phyloP scores from a whole-genome alignment of 2,888 invertebrate genomes.

The Parasteatoda lunata region DNA sequence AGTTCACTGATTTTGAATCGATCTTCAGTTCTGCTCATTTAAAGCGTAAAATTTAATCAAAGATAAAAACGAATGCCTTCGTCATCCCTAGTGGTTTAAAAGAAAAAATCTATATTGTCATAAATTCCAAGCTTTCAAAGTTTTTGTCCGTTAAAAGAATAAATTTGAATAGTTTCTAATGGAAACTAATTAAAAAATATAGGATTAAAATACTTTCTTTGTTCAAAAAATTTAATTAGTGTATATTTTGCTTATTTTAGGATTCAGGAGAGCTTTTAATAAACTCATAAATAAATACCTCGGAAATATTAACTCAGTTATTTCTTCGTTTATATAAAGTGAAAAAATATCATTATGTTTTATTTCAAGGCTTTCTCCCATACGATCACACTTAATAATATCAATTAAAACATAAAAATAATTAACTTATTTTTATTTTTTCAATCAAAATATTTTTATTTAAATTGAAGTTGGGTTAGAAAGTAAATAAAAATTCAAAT shows the following conservation, averaged over 20 bases:
- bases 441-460: no score
- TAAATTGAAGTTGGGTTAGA: no score
- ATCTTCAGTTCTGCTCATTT: slow-evolving; percentile 31
- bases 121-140: slow-evolving; percentile 14
- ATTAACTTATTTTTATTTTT: no score
- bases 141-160: slow-evolving; percentile 21
- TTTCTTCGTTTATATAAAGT: no score
- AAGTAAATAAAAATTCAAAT: no score
- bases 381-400: no score
- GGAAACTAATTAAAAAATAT: slow-evolving; percentile 42
- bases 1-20: slow-evolving; percentile 20
- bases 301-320: background rate
- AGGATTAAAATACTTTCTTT: slow-evolving; percentile 36
- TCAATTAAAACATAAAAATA: no score
- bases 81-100: background rate
- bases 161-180: slow-evolving; percentile 22
- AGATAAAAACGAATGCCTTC: slow-evolving; percentile 40
- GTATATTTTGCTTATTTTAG: slow-evolving; percentile 24
- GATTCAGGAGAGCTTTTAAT: background rate
- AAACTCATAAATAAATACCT: background rate
- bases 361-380: no score
- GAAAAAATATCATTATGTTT: no score
- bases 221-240: slow-evolving; percentile 50
- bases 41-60: slow-evolving; percentile 42
- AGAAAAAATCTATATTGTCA: slow-evolving; percentile 29